Evolutionary conservation across 2,113 vertebrate species (phyloP).

Genomic region (Lepus americanus): DNA sequence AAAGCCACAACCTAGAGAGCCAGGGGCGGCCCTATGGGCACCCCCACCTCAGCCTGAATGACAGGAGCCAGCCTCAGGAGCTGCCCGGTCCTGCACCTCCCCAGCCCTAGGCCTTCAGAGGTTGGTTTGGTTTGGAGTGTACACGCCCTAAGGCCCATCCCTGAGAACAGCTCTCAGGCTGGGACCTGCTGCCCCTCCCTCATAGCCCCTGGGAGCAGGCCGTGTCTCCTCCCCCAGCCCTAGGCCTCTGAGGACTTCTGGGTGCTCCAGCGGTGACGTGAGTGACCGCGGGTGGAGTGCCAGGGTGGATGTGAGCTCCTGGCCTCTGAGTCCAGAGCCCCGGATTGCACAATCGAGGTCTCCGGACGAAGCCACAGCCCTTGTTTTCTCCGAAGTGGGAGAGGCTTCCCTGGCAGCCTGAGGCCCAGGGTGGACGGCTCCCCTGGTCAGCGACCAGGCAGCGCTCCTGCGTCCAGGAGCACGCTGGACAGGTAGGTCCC

Average conservation of each 20-base stretch:
- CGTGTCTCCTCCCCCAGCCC: neutral
- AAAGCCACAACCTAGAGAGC: neutral
- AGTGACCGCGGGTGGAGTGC: too few relatives aligned
- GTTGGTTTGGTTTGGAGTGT: neutral
- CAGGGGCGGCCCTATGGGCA: too few relatives aligned
- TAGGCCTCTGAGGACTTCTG: neutral
- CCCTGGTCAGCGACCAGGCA: neutral
- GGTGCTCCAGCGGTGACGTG: neutral
- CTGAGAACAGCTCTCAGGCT: neutral
- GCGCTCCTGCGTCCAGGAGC: too few relatives aligned
- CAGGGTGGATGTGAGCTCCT: neutral
- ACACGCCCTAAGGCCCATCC: neutral
- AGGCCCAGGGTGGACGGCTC: neutral
- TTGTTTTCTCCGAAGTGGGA: neutral
- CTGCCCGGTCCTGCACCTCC: neutral
- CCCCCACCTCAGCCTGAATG: too few relatives aligned
- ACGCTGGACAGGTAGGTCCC: too few relatives aligned
- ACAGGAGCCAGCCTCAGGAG: too few relatives aligned
- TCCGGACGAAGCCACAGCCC: neutral
- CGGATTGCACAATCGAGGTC: neutral
- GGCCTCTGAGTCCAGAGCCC: neutral
- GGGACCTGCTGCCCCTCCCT: neutral
- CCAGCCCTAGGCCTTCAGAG: neutral
- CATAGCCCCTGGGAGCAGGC: neutral
- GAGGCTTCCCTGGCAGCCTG: neutral